A percentile compares a stretch with the other conserved stretches of the same genome.
Evolutionary conservation across 2,113 vertebrate genomes (phyloP).

Genomic region (Takifugu bimaculatus): DNA sequence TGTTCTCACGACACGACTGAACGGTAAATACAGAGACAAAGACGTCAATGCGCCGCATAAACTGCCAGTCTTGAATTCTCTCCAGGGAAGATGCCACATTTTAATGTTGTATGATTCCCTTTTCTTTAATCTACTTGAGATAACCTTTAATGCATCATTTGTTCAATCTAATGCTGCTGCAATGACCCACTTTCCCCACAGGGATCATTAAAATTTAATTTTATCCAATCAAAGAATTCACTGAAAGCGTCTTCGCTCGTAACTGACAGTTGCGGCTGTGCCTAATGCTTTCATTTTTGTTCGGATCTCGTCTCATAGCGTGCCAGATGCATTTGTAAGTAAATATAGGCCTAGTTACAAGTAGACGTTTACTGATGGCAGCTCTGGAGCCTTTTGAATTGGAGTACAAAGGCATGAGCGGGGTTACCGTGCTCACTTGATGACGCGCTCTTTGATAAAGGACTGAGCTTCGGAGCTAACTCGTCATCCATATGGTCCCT

Average conservation of each 20-base stretch:
- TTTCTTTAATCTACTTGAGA: constrained; percentile 22
- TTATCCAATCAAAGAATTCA: constrained; percentile 47
- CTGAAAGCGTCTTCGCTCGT: constrained; percentile 33
- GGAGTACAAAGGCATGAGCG: constrained; percentile 11
- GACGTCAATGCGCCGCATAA: too few relatives aligned
- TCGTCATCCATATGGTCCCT: constrained; percentile 39
- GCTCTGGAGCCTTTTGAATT: constrained; percentile 29
- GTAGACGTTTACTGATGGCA: constrained; percentile 25
- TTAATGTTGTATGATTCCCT: constrained; percentile 11
- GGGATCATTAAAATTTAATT: constrained; percentile 53
- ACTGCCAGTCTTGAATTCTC: constrained; percentile 10
- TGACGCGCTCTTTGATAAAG: constrained; percentile 28
- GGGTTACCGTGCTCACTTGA: constrained; percentile 16
- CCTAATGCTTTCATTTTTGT: constrained; percentile 3
- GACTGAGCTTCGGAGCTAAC: constrained; percentile 48
- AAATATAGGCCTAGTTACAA: constrained; percentile 38
- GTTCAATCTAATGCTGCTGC: constrained; percentile 29
- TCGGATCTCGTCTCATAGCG: constrained; percentile 17
- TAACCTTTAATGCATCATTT: constrained; percentile 49
- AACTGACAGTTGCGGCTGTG: constrained; percentile 18
- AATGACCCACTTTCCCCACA: constrained; percentile 48
- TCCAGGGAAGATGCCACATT: constrained; percentile 7
- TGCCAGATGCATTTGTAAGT: constrained; percentile 35
- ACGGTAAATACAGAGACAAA: too few relatives aligned
- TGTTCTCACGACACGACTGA: too few relatives aligned